Base-by-base conservation (phyloP, 1,140 invertebrate genomes). In the Atopsyche davidsoni region DNA sequence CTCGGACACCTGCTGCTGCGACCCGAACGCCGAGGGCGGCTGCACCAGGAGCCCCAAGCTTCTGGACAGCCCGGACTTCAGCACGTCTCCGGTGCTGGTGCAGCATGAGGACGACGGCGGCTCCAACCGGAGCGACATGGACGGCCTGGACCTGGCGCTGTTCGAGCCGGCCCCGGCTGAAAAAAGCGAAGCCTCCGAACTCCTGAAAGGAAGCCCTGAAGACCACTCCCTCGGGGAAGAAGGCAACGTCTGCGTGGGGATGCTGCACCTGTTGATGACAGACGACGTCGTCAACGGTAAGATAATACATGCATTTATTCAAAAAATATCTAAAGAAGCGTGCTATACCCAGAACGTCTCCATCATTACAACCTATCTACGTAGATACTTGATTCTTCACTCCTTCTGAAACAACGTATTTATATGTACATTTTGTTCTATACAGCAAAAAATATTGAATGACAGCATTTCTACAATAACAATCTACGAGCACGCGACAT, bases 131-230 rank as follows among this genome's bases (percentile, higher is more conserved):
- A 81, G 79, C 67, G 80, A 82, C 66, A 79, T 83, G 77, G 79
- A 81, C 52, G 80, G 80, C 56, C 69, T 83, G 60, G 80, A 83
- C 68, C 70, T 82, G 57, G 72, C 80, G 21, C 67, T 83, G 35
- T 83, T 83, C 66, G 81, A 83, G 62, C 81, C 80, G 32, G 72
- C 65, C 51, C 57, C 61, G 46, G 64, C 62, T 45, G 74, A 75
- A 54, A 60, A n/a, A n/a, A n/a, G n/a, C n/a, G 25, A n/a, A 28
- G 25, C n/a, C 7, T n/a, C n/a, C 25, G 7, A 28, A 28, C 25
- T 28, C 25, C n/a, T 28, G 25, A n/a, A n/a, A n/a, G n/a, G n/a
- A n/a, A n/a, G n/a, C n/a, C n/a, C n/a, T n/a, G 40, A 35, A n/a
- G 13, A 22, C 17, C 35, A 35, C 9, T 11, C 16, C 7, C 31